Evolutionary conservation across 2,113 vertebrate genomes (phyloP).

Genomic region (Uria lomvia): DNA sequence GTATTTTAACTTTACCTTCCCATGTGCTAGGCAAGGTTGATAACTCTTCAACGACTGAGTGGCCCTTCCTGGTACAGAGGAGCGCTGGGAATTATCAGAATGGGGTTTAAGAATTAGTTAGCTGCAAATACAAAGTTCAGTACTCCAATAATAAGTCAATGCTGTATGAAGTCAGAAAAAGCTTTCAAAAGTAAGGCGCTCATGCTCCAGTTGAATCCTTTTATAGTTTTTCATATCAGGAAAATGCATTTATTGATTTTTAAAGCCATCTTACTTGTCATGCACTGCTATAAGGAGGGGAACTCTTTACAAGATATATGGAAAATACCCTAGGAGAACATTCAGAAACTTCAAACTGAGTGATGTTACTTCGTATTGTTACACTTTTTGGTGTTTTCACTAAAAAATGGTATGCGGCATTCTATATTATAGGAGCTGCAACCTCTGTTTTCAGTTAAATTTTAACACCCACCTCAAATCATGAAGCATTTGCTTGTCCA

Average conservation of each 20-base stretch:
- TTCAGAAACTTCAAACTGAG: not conserved
- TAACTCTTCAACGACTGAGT: not conserved
- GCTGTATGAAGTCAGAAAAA: not conserved
- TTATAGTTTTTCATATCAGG: not conserved
- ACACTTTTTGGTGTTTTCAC: not conserved
- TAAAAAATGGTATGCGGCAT: not conserved
- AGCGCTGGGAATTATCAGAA: not conserved
- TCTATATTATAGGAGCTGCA: not conserved
- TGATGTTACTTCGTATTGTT: not conserved
- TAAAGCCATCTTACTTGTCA: not conserved
- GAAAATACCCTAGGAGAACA: not conserved
- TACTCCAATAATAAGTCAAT: not conserved
- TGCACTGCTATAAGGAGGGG: not conserved
- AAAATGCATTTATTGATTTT: not conserved
- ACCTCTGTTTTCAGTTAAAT: not conserved
- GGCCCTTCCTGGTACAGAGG: not conserved
- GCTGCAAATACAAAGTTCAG: not conserved
- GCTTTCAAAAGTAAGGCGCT: not conserved
- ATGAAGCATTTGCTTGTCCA: not conserved
- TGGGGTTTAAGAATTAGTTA: not conserved
- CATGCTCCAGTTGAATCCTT: accelerated
- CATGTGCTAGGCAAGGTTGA: not conserved
- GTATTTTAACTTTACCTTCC: not conserved
- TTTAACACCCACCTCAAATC: not conserved
- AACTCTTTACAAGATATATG: not conserved